Conservation (phyloP, 1,140 invertebrate species). For the Pollicipes pollicipes region DNA sequence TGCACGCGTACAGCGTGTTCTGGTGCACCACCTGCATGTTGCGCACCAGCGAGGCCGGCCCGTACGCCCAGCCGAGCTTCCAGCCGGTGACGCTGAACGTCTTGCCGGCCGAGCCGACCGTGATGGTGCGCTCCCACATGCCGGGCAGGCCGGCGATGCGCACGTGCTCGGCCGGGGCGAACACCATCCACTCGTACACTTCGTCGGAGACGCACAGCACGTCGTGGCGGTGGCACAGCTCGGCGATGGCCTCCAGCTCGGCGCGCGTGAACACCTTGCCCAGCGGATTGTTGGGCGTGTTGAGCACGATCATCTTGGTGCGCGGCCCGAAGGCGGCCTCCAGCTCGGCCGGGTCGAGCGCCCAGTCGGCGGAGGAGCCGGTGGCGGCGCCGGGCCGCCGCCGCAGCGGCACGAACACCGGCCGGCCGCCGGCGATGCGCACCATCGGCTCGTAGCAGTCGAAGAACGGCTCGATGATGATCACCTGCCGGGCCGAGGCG, state of each 20-base stretch:
- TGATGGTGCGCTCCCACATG: conserved; percentile 97
- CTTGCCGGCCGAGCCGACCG: conserved; percentile 92
- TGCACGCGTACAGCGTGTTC: conserved; percentile 78
- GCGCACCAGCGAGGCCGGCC: conserved; percentile 53
- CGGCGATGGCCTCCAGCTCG: conserved; percentile 53
- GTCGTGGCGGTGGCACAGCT: conserved; percentile 80
- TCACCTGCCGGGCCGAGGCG: conserved; percentile 44
- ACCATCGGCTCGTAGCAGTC: conserved; percentile 97
- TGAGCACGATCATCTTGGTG: conserved; percentile 89
- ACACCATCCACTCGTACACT: conserved; percentile 89
- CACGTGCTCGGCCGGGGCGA: conserved; percentile 14
- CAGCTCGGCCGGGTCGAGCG: conserved; percentile 65
- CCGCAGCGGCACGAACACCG: conserved; percentile 71
- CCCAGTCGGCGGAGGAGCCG: conserved; percentile 60
- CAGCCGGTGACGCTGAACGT: conserved; percentile 94
- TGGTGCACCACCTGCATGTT: conserved; percentile 81
- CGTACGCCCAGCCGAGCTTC: conserved; percentile 95
- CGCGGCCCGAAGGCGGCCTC: conserved; percentile 62
- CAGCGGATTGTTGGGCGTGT: conserved; percentile 89
- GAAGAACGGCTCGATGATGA: conserved; percentile 96
- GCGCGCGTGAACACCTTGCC: conserved; percentile 61
- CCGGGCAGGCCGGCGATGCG: conserved; percentile 54
- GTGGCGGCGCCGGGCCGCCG: conserved; percentile 36
- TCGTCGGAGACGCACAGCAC: conserved; percentile 84
- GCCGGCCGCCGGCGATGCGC: conserved; percentile 60